These are phyloP conservation scores for Halcyon leucocephala DNA, from an alignment of 2,797 vertebrate genomes.

Conservation along the genomic window DNA sequence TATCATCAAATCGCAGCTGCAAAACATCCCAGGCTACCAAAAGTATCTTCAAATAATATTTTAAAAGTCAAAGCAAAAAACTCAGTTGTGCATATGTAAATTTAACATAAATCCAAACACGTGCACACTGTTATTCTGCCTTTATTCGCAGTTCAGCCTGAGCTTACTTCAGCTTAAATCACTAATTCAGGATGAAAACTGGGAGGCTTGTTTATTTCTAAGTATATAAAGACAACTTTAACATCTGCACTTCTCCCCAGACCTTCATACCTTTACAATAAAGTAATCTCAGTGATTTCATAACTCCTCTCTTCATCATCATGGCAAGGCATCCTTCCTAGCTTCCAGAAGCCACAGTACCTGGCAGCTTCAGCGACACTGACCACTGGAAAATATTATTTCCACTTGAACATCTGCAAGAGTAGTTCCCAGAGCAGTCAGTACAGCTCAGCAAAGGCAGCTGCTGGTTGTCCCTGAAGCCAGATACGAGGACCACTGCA, in stretches of 20 bases:
- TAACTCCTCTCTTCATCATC: neutral
- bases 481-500: neutral
- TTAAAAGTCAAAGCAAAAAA: neutral
- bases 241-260: neutral
- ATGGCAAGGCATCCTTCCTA: neutral
- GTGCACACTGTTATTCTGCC: neutral
- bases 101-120: neutral
- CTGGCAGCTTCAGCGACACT: neutral
- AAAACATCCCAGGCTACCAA: neutral
- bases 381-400: neutral
- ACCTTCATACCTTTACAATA: neutral
- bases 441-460: neutral
- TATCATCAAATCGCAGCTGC: neutral
- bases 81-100: neutral
- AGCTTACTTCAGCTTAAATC: neutral
- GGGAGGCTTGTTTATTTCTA: neutral
- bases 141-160: neutral
- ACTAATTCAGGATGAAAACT: neutral
- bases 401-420: neutral
- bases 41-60: neutral
- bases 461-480: neutral
- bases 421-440: neutral
- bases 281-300: neutral
- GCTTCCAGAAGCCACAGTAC: neutral
- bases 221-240: neutral